These are phyloP conservation scores for Lacanobia wlatinum DNA, from an alignment of 2,888 invertebrate genomes.

Conservation along the genomic window DNA sequence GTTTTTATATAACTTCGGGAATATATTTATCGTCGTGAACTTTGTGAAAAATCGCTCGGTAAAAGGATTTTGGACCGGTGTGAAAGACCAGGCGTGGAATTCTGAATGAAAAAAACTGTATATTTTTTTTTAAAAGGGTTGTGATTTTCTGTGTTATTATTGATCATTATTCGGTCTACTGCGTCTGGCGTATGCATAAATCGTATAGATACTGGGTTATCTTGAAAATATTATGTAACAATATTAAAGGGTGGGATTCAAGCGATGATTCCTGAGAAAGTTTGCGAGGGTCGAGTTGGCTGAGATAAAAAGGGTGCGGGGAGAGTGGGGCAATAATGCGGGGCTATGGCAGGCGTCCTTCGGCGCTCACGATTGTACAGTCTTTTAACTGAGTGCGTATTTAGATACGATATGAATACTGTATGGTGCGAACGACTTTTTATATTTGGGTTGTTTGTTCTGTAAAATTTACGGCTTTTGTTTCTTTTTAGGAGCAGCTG, in stretches of 20 bases:
- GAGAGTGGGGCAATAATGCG: conserved; percentile 79
- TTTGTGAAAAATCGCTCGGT: conserved; percentile 22
- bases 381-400: conserved; percentile 60
- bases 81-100: not conserved
- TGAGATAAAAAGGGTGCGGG: conserved; percentile 84
- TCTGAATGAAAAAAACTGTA: not conserved
- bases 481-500: conserved; percentile 8
- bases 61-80: conserved; percentile 18
- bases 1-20: conserved; percentile 35
- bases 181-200: conserved; percentile 70
- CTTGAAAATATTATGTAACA: conserved; percentile 79
- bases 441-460: conserved; percentile 26
- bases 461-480: not conserved
- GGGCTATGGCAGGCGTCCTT: conserved; percentile 54
- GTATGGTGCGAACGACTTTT: conserved; percentile 31
- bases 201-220: conserved; percentile 70
- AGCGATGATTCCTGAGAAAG: conserved; percentile 83
- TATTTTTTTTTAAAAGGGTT: conserved; percentile 6
- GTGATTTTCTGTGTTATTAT: conserved; percentile 52
- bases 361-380: conserved; percentile 58
- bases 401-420: conserved; percentile 53
- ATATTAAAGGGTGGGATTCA: conserved; percentile 80
- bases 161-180: conserved; percentile 66
- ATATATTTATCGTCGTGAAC: conserved; percentile 31
- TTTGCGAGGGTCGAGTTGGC: conserved; percentile 81